Evolutionary conservation across 2,113 vertebrate genomes (phyloP), one percentile per base, ranked within the genome.

Genomic region (Mesitornis unicolor): DNA sequence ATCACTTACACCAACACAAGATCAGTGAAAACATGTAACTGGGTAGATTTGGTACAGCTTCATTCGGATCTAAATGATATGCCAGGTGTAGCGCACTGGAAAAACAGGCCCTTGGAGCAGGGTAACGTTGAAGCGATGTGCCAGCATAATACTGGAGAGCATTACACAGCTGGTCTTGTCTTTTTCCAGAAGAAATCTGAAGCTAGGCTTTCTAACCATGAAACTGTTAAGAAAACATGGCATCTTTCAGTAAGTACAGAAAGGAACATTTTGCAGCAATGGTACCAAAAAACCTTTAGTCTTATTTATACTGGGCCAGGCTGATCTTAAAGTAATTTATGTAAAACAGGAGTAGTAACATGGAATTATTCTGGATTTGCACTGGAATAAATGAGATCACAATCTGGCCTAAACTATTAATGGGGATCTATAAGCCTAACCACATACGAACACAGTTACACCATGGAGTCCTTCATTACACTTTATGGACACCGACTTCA

Each of bases 381-480:
- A 86, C 75, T 95, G 93, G 85, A 96, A 94, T 95, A 95, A 96
- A 71, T 97, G 94, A 97, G 93, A 88, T 96, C 96, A 97, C 35
- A 90, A 93, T 94, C 84, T 96, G 93, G 95, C 89, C 68, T 77
- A 77, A 92, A 63, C 28, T 92, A 74, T 54, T 80, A 74, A 79
- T 85, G 71, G 78, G 90, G 96, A 87, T n/a, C 74, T 91, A 88
- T 85, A 96, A 94, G 26, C 50, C 59, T 83, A 88, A 59, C 84
- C 59, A 63, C 87, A 83, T 88, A 77, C 59, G 87, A 94, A 95
- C 73, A 78, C 84, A 73, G 78, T 83, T 90, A 84, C 33, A 93
- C 75, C 68, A 51, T 74, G 14, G 45, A 94, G 94, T 91, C 83
- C 93, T 93, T 95, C 79, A 81, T 88, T 94, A 84, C 68, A 59